phyloP scores from a whole-genome alignment of 1,140 invertebrate genomes.

The Penaeus japonicus region DNA sequence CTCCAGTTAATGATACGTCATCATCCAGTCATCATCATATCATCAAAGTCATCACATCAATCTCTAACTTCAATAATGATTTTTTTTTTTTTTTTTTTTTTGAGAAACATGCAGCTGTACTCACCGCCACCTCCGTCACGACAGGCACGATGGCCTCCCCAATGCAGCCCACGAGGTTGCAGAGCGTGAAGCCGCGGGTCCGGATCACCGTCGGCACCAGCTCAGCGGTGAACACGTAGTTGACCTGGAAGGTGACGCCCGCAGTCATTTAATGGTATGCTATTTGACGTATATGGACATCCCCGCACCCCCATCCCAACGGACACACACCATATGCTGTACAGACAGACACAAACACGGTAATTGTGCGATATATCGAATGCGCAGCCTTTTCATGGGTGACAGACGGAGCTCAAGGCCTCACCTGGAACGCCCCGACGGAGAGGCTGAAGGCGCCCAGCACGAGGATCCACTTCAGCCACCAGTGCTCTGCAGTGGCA shows the following conservation, averaged over 20 bases:
- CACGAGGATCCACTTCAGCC: not conserved
- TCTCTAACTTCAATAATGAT: no score
- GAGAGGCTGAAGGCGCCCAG: not conserved
- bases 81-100: no score
- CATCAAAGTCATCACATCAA: no score
- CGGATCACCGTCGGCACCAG: not conserved
- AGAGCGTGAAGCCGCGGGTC: not conserved
- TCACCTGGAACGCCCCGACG: not conserved
- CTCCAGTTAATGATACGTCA: no score
- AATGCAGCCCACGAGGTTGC: not conserved
- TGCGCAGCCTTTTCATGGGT: no score
- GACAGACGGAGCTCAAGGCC: not conserved
- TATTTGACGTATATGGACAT: no score
- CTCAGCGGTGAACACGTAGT: not conserved
- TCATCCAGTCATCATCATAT: no score
- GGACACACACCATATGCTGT: not conserved
- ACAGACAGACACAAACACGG: not conserved
- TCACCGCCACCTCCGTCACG: not conserved
- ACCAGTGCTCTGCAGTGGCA: not conserved
- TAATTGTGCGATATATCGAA: not conserved
- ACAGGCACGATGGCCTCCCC: not conserved
- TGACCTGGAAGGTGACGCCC: not conserved
- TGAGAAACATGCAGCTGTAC: not conserved
- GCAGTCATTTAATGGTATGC: no score
- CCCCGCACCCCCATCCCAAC: no score